phyloP scores from a whole-genome alignment of 2,113 vertebrate genomes.

The Campylomormyrus tamandua region DNA sequence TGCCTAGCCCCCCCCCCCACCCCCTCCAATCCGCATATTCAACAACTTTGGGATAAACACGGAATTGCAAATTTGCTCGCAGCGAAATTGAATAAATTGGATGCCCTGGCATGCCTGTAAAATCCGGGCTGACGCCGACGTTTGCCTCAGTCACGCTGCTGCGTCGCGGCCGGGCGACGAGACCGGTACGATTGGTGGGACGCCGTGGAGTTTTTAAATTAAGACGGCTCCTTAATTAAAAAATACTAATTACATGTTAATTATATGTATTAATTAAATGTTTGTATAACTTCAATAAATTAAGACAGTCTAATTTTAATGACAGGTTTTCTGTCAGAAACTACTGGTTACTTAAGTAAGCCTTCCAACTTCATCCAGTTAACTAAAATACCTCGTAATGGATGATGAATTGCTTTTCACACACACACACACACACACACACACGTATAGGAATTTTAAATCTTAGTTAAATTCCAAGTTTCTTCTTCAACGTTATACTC shows the following conservation, averaged over 20 bases:
- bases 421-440: no score
- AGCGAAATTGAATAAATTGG: conserved; percentile 57
- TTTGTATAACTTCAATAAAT: conserved; percentile 10
- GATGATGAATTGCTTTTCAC: background rate
- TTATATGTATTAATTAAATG: conserved; percentile 11
- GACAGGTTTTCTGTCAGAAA: background rate
- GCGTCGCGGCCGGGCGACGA: background rate
- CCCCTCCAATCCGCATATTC: conserved; percentile 35
- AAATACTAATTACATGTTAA: conserved; percentile 5
- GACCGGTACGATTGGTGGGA: background rate
- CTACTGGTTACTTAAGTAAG: background rate
- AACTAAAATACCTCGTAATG: background rate
- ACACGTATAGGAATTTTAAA: background rate
- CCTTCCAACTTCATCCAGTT: background rate
- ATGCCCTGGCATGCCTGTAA: conserved; percentile 47
- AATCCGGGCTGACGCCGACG: conserved; percentile 23
- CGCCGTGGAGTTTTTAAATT: conserved; percentile 1
- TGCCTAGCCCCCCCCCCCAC: conserved; percentile 34
- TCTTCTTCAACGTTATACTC: background rate
- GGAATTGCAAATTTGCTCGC: conserved; percentile 56
- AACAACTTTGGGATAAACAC: conserved; percentile 53
- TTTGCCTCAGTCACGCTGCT: background rate
- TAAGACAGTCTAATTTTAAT: conserved; percentile 5
- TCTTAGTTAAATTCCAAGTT: background rate
- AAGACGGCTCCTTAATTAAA: background rate